These are phyloP conservation scores for Thelaira solivaga DNA, from an alignment of 2,888 invertebrate species.

Conservation along the genomic window DNA sequence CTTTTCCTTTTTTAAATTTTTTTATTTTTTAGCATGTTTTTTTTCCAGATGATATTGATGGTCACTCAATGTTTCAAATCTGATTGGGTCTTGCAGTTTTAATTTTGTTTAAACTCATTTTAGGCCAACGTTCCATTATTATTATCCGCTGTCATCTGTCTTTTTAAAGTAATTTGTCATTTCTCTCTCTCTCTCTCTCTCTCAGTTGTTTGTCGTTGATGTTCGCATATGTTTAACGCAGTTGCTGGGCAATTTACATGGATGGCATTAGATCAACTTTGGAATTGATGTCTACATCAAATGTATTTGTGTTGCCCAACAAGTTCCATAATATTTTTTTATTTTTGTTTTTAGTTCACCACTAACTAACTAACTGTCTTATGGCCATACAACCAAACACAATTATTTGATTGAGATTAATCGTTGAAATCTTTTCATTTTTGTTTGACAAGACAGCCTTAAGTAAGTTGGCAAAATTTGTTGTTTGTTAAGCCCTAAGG, in stretches of 20 bases:
- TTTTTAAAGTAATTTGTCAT: slow-evolving; percentile 52
- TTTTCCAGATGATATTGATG: no score
- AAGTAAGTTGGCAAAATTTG: slow-evolving; percentile 64
- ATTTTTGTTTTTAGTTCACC: slow-evolving; percentile 53
- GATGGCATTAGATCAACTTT: slow-evolving; percentile 50
- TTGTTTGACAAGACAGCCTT: slow-evolving; percentile 68
- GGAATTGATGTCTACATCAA: slow-evolving; percentile 35
- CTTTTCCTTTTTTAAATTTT: no score
- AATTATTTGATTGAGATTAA: slow-evolving; percentile 73
- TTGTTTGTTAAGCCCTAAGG: slow-evolving; percentile 15
- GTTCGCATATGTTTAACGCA: neutral
- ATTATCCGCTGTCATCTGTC: slow-evolving; percentile 56
- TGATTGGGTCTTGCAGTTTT: slow-evolving; percentile 18
- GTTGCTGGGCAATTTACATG: slow-evolving; percentile 35
- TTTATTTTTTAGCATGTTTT: neutral
- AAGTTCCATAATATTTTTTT: slow-evolving; percentile 38
- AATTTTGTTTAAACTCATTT: neutral
- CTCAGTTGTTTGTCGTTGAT: neutral
- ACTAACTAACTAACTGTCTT: slow-evolving; percentile 5
- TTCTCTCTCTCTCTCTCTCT: neutral
- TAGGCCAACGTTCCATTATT: neutral
- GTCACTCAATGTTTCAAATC: slow-evolving; percentile 27
- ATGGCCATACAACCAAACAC: slow-evolving; percentile 21
- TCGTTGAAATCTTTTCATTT: slow-evolving; percentile 62
- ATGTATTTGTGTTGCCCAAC: slow-evolving; percentile 33